Base-by-base conservation (phyloP, 2,888 invertebrate genomes). In the Priocnemis perturbator region DNA sequence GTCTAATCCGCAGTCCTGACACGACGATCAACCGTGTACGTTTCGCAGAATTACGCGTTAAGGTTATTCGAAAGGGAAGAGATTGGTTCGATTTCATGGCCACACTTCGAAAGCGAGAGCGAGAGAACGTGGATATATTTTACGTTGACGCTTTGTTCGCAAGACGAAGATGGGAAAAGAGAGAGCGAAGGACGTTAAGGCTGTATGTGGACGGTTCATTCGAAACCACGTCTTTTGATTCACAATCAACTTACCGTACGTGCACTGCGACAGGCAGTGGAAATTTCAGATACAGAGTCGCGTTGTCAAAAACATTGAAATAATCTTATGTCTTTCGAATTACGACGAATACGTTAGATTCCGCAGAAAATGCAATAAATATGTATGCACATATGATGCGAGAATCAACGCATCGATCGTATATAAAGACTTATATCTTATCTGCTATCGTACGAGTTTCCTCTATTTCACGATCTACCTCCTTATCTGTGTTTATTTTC, bases 51-150 rank as follows among this genome's bases (percentile, higher is more conserved):
- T 52, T 11, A 55, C 57, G 14, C 55, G 48, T 55, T 77, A 79
- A 81, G 79, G 81, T 79, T 75, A 71, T 62, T 67, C 64, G 74
- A 73, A 71, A 72, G 73, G 76, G 76, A 77, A 75, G 75, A 81
- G 80, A 76, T 69, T 61, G 71, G 66, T 59, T 67, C 63, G 60
- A 74, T 72, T 74, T 83, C 82, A 81, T 72, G 80, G 82, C 63
- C 79, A 60, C 67, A 17, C 30, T 45, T 30, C 30, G 59, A 73
- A 60, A 69, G 30, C 63, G 56, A 62, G 21, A 7, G 53, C 1
- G 2, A 53, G 53, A 73, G 26, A 62, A 37, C 1, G 26, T 5
- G 26, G 37, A 9, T 9, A 9, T 9, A 11, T 37, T 11, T 37
- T 37, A 37, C 37, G 37, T 37, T 37, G 7, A 9, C 14, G 14